phyloP scores from a whole-genome alignment of 2,113 vertebrate genomes.

The Saguinus imperator region DNA sequence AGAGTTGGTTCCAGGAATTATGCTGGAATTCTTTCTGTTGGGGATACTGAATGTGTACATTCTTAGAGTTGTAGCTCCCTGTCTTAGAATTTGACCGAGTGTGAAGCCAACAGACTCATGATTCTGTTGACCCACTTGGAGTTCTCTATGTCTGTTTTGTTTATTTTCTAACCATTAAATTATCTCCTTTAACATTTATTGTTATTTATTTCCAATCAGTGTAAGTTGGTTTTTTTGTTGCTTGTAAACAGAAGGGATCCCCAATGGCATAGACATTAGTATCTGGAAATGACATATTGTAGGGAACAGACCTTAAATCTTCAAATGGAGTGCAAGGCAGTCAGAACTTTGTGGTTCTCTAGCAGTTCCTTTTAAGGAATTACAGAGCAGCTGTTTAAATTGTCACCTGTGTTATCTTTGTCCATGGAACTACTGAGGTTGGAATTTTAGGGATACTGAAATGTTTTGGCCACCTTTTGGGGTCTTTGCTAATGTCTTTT shows the following conservation, averaged over 20 bases:
- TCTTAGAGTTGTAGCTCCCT: background rate
- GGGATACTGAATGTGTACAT: background rate
- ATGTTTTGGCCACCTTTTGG: background rate
- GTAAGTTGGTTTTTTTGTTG: constrained; percentile 4
- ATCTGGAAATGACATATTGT: background rate
- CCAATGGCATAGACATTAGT: background rate
- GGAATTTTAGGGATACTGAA: background rate
- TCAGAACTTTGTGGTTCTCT: background rate
- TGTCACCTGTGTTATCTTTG: background rate
- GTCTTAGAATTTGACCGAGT: background rate
- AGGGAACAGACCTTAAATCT: background rate
- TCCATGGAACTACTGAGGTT: background rate
- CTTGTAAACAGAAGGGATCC: constrained; percentile 7
- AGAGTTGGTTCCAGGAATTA: background rate
- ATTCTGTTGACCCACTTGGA: background rate
- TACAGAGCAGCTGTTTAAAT: background rate
- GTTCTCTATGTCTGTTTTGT: background rate
- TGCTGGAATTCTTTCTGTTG: background rate
- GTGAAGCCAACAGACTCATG: background rate
- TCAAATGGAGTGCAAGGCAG: background rate
- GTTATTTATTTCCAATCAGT: background rate
- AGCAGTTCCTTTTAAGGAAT: background rate
- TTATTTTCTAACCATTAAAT: background rate
- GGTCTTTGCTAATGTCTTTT: background rate
- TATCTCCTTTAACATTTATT: background rate